phyloP scores from a whole-genome alignment of 2,888 invertebrate genomes.

The Opisthograptis luteolata region DNA sequence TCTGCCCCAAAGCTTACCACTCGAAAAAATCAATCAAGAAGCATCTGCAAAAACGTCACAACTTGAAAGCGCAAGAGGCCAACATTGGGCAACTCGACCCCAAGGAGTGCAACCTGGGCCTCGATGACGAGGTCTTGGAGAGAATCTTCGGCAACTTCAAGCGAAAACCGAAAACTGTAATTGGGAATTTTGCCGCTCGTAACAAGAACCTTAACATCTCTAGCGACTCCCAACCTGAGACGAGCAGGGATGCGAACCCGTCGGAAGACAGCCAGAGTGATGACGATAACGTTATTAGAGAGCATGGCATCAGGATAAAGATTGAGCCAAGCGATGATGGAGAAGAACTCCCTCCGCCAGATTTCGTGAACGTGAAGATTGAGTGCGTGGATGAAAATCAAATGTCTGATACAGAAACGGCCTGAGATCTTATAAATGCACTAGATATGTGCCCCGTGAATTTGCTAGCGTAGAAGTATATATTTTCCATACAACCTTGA shows the following conservation, averaged over 20 bases:
- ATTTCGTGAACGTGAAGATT: conserved; percentile 77
- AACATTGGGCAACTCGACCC: conserved; percentile 68
- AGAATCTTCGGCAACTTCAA: conserved; percentile 71
- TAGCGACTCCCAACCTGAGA: neutral
- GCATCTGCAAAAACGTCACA: conserved; percentile 76
- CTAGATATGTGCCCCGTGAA: no score
- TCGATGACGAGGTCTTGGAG: conserved; percentile 67
- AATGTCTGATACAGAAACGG: conserved; percentile 8
- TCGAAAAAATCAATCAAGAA: conserved; percentile 73
- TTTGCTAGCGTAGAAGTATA: no score
- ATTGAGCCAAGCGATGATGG: conserved; percentile 35
- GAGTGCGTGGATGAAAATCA: conserved; percentile 58
- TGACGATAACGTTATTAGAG: conserved; percentile 31
- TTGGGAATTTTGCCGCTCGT: conserved; percentile 36
- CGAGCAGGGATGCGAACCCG: neutral
- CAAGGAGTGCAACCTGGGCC: conserved; percentile 64
- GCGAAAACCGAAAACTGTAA: conserved; percentile 49
- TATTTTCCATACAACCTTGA: no score
- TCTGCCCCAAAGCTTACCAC: conserved; percentile 77
- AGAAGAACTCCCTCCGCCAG: conserved; percentile 62
- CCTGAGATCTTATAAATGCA: no score
- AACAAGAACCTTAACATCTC: neutral
- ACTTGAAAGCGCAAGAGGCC: conserved; percentile 52
- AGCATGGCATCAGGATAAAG: conserved; percentile 33
- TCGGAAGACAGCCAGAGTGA: conserved; percentile 9